These are phyloP conservation scores for Adelognathus sp. DNA, from an alignment of 2,888 invertebrate species.

Conservation along the genomic window DNA sequence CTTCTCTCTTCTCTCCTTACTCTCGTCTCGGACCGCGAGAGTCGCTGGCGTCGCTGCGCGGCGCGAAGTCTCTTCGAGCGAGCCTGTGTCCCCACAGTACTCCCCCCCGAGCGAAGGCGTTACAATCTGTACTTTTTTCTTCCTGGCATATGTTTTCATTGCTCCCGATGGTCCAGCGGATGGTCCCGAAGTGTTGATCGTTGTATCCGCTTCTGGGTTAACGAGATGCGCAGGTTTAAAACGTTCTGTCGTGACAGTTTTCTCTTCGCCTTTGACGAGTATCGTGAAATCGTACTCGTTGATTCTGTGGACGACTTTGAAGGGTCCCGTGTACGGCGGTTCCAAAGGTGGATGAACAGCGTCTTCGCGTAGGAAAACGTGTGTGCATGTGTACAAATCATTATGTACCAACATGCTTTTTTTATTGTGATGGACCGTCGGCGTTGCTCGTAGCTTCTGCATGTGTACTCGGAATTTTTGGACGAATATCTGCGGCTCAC, in stretches of 20 bases:
- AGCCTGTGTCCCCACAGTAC: conserved; percentile 60
- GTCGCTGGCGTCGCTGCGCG: background rate
- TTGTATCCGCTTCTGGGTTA: background rate
- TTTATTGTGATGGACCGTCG: conserved; percentile 9
- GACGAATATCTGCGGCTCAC: conserved; percentile 14
- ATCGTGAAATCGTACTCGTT: background rate
- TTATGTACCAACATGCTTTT: conserved; percentile 14
- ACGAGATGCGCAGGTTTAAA: conserved; percentile 18
- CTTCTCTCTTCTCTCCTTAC: no score
- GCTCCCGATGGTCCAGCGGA: conserved; percentile 2
- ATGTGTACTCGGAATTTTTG: conserved; percentile 30
- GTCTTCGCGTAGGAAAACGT: conserved; percentile 40
- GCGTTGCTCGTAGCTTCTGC: conserved; percentile 9
- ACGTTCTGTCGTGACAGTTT: background rate
- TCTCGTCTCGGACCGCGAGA: no score
- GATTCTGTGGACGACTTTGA: conserved; percentile 12
- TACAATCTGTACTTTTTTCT: conserved; percentile 57
- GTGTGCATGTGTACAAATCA: conserved; percentile 34
- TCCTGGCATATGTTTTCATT: conserved; percentile 51
- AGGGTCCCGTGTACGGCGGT: conserved; percentile 60
- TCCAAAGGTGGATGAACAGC: conserved; percentile 32
- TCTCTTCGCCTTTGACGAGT: background rate
- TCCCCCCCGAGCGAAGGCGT: conserved; percentile 61
- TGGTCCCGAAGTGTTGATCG: background rate
- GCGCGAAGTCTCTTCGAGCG: background rate